Evolutionary conservation across 37 sponge, comb jelly and placozoan species (phyloP).

Genomic region (Tethya wilhelma): DNA sequence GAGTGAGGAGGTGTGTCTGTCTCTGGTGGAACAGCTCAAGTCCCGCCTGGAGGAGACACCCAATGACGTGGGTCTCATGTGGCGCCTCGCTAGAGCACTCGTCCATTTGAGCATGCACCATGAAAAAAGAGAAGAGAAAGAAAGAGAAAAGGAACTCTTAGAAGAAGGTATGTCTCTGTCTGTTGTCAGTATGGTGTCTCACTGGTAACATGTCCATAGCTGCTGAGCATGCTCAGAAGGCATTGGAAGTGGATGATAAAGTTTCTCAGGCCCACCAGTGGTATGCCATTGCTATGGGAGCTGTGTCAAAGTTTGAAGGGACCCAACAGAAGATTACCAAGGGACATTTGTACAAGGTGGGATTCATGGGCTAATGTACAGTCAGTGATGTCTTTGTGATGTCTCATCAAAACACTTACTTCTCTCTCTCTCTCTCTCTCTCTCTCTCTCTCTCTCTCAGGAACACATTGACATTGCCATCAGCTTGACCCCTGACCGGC

Average conservation of each 20-base stretch:
- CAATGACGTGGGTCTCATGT: slow-evolving; percentile 28
- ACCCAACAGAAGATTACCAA: slow-evolving; percentile 60
- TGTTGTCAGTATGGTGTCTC: not conserved
- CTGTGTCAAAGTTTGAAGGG: slow-evolving; percentile 29
- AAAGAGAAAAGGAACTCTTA: slow-evolving; percentile 30
- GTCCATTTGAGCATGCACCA: slow-evolving; percentile 43
- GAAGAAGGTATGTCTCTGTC: slow-evolving; percentile 29
- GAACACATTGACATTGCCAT: slow-evolving; percentile 78
- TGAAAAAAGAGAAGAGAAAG: slow-evolving; percentile 19
- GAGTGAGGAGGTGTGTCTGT: slow-evolving; percentile 43
- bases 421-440: not conserved
- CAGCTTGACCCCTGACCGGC: slow-evolving; percentile 35
- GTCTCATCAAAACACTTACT: not conserved
- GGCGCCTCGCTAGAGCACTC: slow-evolving; percentile 54
- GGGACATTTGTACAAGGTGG: slow-evolving; percentile 72
- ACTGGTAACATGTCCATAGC: slow-evolving; percentile 10
- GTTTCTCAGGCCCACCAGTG: slow-evolving; percentile 78
- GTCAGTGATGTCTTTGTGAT: not conserved
- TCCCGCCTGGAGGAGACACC: slow-evolving; percentile 15
- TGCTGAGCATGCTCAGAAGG: slow-evolving; percentile 42
- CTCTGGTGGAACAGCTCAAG: slow-evolving; percentile 21
- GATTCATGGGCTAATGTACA: not conserved
- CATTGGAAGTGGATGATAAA: slow-evolving; percentile 39
- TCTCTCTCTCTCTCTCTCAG: slow-evolving; percentile 11
- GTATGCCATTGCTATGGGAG: slow-evolving; percentile 58